Evolutionary conservation across 2,888 invertebrate genomes (phyloP).

Genomic region (Heterodera filipjevi): DNA sequence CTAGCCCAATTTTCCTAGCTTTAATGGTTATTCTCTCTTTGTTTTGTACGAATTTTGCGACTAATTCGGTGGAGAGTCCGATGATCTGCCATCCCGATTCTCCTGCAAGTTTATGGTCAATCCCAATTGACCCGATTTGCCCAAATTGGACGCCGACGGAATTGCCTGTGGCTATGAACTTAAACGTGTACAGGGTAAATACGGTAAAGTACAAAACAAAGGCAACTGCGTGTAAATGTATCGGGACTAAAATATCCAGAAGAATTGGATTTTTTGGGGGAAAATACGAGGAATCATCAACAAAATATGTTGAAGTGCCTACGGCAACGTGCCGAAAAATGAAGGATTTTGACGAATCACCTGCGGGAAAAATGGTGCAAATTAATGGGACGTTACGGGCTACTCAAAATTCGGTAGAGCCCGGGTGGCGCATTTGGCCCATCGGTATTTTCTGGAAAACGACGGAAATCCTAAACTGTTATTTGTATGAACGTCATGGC

Average conservation of each 20-base stretch:
- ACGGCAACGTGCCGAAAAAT: background rate
- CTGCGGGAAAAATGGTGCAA: background rate
- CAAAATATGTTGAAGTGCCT: background rate
- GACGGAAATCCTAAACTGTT: background rate
- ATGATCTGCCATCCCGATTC: no score
- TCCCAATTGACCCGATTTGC: no score
- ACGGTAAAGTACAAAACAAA: conserved; percentile 21
- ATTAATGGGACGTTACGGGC: background rate
- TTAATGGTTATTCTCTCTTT: no score
- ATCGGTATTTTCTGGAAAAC: conserved; percentile 17
- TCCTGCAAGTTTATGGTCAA: no score
- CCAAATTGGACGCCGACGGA: background rate
- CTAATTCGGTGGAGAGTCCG: no score
- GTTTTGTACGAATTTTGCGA: no score
- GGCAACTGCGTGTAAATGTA: background rate
- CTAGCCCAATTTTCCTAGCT: no score
- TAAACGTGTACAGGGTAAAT: background rate
- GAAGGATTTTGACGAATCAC: background rate
- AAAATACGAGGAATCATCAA: background rate
- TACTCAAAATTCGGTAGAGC: background rate
- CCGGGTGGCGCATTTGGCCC: conserved; percentile 11
- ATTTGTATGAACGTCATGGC: conserved; percentile 2
- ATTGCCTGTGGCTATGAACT: background rate
- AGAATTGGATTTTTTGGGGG: background rate
- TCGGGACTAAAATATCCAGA: background rate